Conservation (phyloP, 2,888 invertebrate species). For the Tinea pellionella region DNA sequence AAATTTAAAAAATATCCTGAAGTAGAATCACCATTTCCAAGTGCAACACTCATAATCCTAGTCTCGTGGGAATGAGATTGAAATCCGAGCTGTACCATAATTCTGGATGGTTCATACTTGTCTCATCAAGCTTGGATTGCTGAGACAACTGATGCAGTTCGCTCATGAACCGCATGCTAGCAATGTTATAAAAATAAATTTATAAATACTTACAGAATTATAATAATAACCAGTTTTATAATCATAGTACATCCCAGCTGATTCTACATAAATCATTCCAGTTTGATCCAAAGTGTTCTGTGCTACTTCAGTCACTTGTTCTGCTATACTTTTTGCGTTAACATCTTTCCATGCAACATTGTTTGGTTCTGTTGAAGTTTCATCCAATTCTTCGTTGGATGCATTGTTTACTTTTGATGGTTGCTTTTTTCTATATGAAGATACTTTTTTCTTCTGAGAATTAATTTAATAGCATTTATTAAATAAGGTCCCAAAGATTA, state of each 20-base stretch:
- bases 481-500: no score
- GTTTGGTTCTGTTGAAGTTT: conserved; percentile 14
- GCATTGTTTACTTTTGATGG: conserved; percentile 6
- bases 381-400: not conserved
- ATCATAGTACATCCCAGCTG: conserved; percentile 90
- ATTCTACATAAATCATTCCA: conserved; percentile 88
- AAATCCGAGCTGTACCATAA: no score
- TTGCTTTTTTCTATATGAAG: not conserved
- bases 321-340: conserved; percentile 68
- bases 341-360: conserved; percentile 33
- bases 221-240: conserved; percentile 91
- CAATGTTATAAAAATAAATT: not conserved
- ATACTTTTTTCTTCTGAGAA: not conserved
- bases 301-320: conserved; percentile 83
- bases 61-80: no score
- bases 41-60: no score
- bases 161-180: no score
- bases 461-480: not conserved
- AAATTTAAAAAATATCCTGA: no score
- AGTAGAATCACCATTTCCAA: no score
- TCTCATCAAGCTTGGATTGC: no score
- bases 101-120: no score
- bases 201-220: conserved; percentile 76
- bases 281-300: conserved; percentile 78
- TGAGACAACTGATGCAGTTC: no score